A percentile compares a stretch with the other conserved stretches of the same genome.
Conservation (phyloP, 2,113 vertebrate species). For the Sphaerodactylus townsendi region DNA sequence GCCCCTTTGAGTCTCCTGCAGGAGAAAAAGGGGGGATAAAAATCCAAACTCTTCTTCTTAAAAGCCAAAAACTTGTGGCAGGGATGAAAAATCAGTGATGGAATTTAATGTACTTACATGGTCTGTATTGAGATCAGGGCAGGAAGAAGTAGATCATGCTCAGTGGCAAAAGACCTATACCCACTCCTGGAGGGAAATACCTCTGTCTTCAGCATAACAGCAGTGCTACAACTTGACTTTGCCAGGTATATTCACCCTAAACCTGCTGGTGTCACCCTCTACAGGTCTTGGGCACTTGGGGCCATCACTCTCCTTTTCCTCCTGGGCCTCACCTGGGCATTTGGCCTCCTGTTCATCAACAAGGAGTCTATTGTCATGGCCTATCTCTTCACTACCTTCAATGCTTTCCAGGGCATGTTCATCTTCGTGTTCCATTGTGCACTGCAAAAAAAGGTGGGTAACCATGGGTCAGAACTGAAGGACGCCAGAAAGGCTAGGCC, state of each 20-base stretch:
- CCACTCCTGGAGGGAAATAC: no score
- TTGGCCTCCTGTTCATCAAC: conserved; percentile 91
- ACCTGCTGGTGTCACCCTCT: background rate
- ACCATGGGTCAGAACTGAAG: background rate
- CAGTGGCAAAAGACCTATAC: no score
- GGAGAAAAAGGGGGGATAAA: no score
- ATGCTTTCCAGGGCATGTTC: conserved; percentile 94
- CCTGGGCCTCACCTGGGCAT: conserved; percentile 91
- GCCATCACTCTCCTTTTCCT: conserved; percentile 87
- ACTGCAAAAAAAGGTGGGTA: conserved; percentile 88
- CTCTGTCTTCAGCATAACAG: background rate
- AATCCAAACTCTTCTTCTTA: no score
- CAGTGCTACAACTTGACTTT: background rate
- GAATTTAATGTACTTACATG: no score
- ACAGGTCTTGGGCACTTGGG: conserved; percentile 90
- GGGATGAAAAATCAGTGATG: no score
- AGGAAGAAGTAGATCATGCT: no score
- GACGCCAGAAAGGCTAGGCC: background rate
- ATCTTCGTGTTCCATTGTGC: conserved; percentile 96
- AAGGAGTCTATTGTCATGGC: conserved; percentile 91
- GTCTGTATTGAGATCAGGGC: no score
- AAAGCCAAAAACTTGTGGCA: no score
- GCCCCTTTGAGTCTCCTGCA: no score
- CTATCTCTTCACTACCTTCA: conserved; percentile 94
- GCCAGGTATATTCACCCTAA: background rate